Evolutionary conservation across 2,797 vertebrate genomes (phyloP).

Genomic region (Danio kyathit): DNA sequence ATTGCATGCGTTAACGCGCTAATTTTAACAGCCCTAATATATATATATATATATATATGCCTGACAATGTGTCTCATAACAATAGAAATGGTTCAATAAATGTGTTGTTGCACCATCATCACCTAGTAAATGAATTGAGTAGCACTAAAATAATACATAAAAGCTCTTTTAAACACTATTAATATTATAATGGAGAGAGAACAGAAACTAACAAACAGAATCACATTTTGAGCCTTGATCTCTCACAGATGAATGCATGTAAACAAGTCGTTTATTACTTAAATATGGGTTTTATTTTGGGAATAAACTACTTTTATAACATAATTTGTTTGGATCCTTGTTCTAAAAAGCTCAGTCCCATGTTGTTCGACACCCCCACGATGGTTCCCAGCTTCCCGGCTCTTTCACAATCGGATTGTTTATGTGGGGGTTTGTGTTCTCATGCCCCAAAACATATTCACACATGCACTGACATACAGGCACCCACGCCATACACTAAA

Average conservation of each 20-base stretch:
- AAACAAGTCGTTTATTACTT: not conserved
- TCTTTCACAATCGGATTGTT: slow-evolving; percentile 73
- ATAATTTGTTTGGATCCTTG: slow-evolving; percentile 1
- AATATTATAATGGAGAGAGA: not conserved
- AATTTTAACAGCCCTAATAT: too few species aligned
- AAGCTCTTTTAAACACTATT: not conserved
- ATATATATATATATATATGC: too few species aligned
- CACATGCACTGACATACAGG: slow-evolving; percentile 16
- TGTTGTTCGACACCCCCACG: slow-evolving; percentile 46
- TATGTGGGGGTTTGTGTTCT: slow-evolving; percentile 78
- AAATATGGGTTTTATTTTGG: not conserved
- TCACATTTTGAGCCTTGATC: not conserved
- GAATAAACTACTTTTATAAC: too few species aligned
- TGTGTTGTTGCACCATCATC: too few species aligned
- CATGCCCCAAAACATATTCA: slow-evolving; percentile 71
- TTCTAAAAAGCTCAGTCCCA: slow-evolving; percentile 26
- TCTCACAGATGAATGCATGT: not conserved
- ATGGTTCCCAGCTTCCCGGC: slow-evolving; percentile 78
- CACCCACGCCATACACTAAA: slow-evolving; percentile 43
- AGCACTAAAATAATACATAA: too few species aligned
- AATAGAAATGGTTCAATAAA: too few species aligned
- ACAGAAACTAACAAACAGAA: not conserved
- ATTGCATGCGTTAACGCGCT: too few species aligned
- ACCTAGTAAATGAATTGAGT: too few species aligned
- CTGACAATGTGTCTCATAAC: too few species aligned